Base-by-base conservation (phyloP, 2,113 vertebrate species). In the Leuciscus idus region DNA sequence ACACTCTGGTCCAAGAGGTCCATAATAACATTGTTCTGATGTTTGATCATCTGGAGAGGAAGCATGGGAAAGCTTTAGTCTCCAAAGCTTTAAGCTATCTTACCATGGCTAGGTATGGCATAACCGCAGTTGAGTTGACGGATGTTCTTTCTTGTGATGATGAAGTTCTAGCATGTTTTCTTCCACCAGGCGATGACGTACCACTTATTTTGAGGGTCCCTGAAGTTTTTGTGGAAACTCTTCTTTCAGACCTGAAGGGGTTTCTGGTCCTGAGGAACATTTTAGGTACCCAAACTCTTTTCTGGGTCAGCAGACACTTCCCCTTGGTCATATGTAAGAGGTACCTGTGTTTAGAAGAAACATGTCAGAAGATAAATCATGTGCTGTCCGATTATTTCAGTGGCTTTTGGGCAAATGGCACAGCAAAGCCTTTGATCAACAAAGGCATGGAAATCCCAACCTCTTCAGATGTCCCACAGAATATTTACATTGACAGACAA, bases 241-340 rank as follows among this genome's bases (percentile, higher is more conserved):
- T 96, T 43, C 88, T 95, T 11, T 46, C 93, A 33, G 95, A 96
- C 84, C 85, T 96, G 11, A 93, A 88, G 84, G 84, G 86, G 39
- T 95, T 94, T 87, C 90, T 96, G 9, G 19, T 91, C 13, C 88
- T 59, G 52, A 92, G 90, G 83, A 89, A 86, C 0, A 89, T 92
- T 28, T 85, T 83, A 5, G 93, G 92, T n/a, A 89, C 74, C 0
- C 73, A 28, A 30, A 91, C 95, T 84, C 84, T 96, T 72, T 90
- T 87, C 85, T 96, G 95, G 95, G 89, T 92, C 64, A 94, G 92
- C 91, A 90, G 94, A 75, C 94, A 95, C 90, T 96, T 96, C 64
- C 87, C 85, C 8, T 84, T 94, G 26, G 93, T 95, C 0, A 85
- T 93, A 68, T n/a, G 61, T 2, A 94, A 91, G 74, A 91, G 88